Evolutionary conservation across 2,888 invertebrate genomes (phyloP), one percentile per base, ranked within the genome.

Genomic region (Lasioglossum vierecki): DNA sequence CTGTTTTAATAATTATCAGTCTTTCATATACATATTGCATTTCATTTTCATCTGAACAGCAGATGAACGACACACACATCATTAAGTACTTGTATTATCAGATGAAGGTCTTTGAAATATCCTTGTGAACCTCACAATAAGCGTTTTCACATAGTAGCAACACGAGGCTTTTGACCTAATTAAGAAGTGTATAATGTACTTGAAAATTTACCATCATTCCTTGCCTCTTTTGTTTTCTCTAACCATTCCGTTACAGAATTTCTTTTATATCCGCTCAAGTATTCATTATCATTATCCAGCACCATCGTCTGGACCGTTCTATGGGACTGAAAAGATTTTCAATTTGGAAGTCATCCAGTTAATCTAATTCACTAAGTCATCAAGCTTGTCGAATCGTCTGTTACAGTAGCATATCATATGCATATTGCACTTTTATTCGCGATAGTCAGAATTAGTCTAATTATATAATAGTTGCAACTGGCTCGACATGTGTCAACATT

Each of bases 201-300:
- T n/a, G 2, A n/a, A 63, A 70, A 86, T 88, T 92, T 93, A 93
- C 93, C 93, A 79, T 87, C 77, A 22, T 82, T 75, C 72, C 88
- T 87, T 35, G 79, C 79, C 70, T 93, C 91, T 41, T 89, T 91
- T 5, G 88, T 90, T 77, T 91, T 93, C 77, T 89, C 80, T 68
- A 93, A 88, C 93, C 93, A 93, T 76, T 93, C 92, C 57, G 88
- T 91, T n/a, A 93, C 85, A 39, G 89, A 91, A 71, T 90, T 88
- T n/a, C 86, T 88, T 78, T 87, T 89, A 75, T 88, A 88, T 49
- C 81, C 84, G 70, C 68, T 88, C 22, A 92, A 77, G 44, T 91
- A 83, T 70, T 92, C 92, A 9, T 82, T 88, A 60, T 93, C 93
- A 46, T 81, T 92, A 53, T 88, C 91, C 85, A 93, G 80, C 74